Percentiles rank a stretch among this genome's conserved stretches.
Conservation (phyloP, 2,888 invertebrate species). For the Calliopum simillimum region DNA sequence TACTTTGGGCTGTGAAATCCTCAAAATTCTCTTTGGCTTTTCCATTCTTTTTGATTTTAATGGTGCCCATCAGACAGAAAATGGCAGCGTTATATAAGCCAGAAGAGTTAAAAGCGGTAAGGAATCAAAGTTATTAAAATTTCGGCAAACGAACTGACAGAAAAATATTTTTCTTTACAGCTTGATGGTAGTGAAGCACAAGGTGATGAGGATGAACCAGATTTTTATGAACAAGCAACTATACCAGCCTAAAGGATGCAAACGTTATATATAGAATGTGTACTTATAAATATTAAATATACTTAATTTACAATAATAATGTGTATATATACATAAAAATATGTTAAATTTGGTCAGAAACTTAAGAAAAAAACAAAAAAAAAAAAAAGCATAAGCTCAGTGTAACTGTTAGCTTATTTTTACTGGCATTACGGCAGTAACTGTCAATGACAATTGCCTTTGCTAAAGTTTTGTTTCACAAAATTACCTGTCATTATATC, state of each 20-base stretch:
- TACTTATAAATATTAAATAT: too few species aligned
- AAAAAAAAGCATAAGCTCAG: too few species aligned
- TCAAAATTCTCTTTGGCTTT: constrained; percentile 89
- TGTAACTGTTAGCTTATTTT: too few species aligned
- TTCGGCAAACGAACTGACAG: background rate
- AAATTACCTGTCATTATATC: too few species aligned
- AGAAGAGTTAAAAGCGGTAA: constrained; percentile 86
- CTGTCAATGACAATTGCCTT: too few species aligned
- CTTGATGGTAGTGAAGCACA: constrained; percentile 88
- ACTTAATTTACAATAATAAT: too few species aligned
- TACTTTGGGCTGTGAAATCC: constrained; percentile 91
- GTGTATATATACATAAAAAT: too few species aligned
- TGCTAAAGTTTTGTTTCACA: too few species aligned
- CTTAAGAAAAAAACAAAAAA: too few species aligned
- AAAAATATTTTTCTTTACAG: constrained; percentile 67
- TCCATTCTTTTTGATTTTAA: constrained; percentile 92
- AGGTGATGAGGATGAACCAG: constrained; percentile 88
- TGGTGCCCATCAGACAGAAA: constrained; percentile 87
- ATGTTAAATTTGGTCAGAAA: too few species aligned
- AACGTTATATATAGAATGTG: too few species aligned
- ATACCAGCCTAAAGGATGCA: constrained; percentile 75
- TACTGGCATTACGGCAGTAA: too few species aligned
- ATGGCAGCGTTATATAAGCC: constrained; percentile 81
- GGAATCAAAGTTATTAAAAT: constrained; percentile 52
- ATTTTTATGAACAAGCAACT: constrained; percentile 93